These are phyloP conservation scores for Dolichomitus sp. DNA, from an alignment of 2,888 invertebrate genomes.

Conservation along the genomic window DNA sequence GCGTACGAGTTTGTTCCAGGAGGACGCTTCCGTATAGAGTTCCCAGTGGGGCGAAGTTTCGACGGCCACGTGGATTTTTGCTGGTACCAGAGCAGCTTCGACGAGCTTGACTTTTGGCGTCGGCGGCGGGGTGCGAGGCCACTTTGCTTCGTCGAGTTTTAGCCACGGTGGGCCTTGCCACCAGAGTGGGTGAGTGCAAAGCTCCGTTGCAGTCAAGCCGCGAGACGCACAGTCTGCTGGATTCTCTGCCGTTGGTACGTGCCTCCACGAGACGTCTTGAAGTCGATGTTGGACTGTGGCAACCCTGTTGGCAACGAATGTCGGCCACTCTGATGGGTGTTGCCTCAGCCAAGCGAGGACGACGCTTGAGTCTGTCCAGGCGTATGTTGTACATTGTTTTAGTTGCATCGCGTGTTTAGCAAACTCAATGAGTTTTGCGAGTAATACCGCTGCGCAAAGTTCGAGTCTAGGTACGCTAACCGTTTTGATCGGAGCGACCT, in stretches of 20 bases:
- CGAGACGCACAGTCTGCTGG: slow-evolving; percentile 72
- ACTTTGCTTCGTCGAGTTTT: neutral
- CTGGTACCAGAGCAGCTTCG: neutral
- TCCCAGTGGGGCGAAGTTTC: slow-evolving; percentile 6
- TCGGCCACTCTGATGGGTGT: slow-evolving; percentile 58
- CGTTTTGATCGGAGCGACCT: no score
- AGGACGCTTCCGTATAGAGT: slow-evolving; percentile 1
- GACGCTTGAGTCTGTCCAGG: slow-evolving; percentile 70
- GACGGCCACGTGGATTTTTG: neutral
- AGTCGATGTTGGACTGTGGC: slow-evolving; percentile 45
- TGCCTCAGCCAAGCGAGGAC: slow-evolving; percentile 63
- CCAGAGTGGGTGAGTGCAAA: slow-evolving; percentile 53
- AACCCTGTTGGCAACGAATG: slow-evolving; percentile 61
- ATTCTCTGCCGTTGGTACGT: slow-evolving; percentile 56
- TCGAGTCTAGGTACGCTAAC: no score
- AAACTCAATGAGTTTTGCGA: slow-evolving; percentile 20
- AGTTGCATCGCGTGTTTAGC: neutral
- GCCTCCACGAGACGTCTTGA: slow-evolving; percentile 5
- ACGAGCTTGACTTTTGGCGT: neutral
- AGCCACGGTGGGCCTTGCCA: slow-evolving; percentile 68
- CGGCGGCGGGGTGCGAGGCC: neutral
- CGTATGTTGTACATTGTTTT: neutral
- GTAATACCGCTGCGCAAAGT: no score
- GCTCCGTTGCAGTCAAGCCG: slow-evolving; percentile 42
- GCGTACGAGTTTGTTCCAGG: slow-evolving; percentile 40